These are phyloP conservation scores for Ophraella communa DNA, from an alignment of 2,888 invertebrate genomes.

Conservation along the genomic window DNA sequence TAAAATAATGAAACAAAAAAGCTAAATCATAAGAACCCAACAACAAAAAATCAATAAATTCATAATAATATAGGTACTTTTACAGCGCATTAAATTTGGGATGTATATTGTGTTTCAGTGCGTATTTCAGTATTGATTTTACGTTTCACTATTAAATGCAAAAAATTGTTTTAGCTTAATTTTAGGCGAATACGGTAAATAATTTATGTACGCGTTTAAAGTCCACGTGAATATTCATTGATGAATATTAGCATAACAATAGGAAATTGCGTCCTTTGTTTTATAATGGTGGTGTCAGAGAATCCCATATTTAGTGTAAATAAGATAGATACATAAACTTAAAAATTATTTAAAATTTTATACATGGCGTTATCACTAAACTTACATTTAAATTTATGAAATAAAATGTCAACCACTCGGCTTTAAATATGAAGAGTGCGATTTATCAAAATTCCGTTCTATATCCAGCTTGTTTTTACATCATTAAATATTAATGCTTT, in stretches of 20 bases:
- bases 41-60: no score
- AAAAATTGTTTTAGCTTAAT: background rate
- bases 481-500: conserved; percentile 48
- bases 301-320: background rate
- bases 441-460: background rate
- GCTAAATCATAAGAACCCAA: no score
- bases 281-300: background rate
- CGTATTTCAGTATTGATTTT: background rate
- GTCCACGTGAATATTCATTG: background rate
- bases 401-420: background rate
- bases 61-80: no score
- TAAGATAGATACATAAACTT: no score
- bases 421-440: background rate
- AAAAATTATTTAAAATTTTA: no score
- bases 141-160: background rate
- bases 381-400: background rate
- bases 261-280: background rate
- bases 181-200: background rate
- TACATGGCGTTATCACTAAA: no score
- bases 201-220: background rate
- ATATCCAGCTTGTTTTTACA: conserved; percentile 28
- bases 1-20: no score
- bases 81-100: no score
- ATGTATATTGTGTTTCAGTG: background rate
- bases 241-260: background rate